A percentile compares a stretch with the other conserved stretches of the same genome.
Conservation (phyloP, 2,797 vertebrate genomes). For the Mastacembelus armatus region DNA sequence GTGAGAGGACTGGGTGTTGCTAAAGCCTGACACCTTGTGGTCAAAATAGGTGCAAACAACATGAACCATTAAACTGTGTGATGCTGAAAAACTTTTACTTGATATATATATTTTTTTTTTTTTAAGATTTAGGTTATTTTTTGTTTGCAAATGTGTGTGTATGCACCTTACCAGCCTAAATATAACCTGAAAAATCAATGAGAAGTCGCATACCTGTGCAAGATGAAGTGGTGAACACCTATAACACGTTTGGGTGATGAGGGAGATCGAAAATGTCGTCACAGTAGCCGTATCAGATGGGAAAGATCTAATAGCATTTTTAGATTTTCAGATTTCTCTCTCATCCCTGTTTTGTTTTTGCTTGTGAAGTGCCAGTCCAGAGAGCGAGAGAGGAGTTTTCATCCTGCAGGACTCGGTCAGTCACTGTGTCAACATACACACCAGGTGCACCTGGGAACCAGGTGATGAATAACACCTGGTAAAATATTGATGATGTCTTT, state of each 20-base stretch:
- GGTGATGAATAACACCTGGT: constrained; percentile 33
- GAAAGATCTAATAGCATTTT: too few species aligned
- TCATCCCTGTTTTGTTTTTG: background rate
- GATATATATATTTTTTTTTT: too few species aligned
- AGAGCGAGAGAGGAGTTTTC: background rate
- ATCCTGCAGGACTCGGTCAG: background rate
- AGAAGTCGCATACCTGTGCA: constrained; percentile 51
- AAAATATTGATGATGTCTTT: constrained; percentile 60
- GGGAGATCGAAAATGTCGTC: background rate
- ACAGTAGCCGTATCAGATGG: too few species aligned
- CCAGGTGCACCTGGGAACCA: constrained; percentile 33
- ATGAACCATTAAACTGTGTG: background rate
- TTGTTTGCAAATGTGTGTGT: too few species aligned
- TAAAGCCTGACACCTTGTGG: constrained; percentile 39
- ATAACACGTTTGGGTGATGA: background rate
- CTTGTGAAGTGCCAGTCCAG: background rate
- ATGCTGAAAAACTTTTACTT: too few species aligned
- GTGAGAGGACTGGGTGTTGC: too few species aligned
- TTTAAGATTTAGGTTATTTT: too few species aligned
- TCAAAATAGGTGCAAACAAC: background rate
- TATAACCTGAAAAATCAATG: background rate
- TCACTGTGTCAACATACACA: constrained; percentile 14
- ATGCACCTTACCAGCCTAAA: background rate
- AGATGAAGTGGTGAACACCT: background rate
- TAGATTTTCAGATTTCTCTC: too few species aligned